These are phyloP conservation scores for Corynorhinus townsendii DNA, from an alignment of 2,113 vertebrate species.

Conservation along the genomic window DNA sequence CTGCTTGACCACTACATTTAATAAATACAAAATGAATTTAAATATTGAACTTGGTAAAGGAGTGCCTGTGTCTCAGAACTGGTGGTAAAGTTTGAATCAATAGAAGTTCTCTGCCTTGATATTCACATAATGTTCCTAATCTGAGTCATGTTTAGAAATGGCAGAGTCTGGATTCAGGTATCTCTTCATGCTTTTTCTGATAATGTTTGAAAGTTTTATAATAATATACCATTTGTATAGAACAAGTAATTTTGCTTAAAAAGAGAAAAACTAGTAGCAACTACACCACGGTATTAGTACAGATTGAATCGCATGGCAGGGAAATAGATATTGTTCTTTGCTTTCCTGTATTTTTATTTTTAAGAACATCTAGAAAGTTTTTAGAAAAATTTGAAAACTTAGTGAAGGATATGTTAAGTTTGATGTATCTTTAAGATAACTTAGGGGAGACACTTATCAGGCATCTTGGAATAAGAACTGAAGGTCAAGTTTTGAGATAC, in stretches of 20 bases:
- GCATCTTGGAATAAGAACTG: neutral
- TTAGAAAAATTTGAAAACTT: neutral
- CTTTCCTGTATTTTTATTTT: neutral
- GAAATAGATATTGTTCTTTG: neutral
- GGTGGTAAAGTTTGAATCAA: neutral
- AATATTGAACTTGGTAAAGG: neutral
- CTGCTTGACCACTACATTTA: neutral
- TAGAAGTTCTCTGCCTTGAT: neutral
- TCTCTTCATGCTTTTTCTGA: neutral
- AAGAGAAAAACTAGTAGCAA: neutral
- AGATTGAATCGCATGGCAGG: neutral
- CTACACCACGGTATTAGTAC: neutral
- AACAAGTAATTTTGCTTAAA: neutral
- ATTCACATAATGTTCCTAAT: neutral
- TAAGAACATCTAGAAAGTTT: neutral
- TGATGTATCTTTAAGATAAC: neutral
- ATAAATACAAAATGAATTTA: neutral
- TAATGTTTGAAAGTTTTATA: neutral
- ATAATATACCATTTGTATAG: neutral
- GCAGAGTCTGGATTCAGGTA: neutral
- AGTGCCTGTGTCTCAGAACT: neutral
- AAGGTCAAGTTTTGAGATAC: neutral
- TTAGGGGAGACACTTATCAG: neutral
- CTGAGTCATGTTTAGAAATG: neutral
- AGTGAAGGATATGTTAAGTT: neutral